Base-by-base conservation (phyloP, 2,888 invertebrate genomes). In the Diloba caeruleocephala region DNA sequence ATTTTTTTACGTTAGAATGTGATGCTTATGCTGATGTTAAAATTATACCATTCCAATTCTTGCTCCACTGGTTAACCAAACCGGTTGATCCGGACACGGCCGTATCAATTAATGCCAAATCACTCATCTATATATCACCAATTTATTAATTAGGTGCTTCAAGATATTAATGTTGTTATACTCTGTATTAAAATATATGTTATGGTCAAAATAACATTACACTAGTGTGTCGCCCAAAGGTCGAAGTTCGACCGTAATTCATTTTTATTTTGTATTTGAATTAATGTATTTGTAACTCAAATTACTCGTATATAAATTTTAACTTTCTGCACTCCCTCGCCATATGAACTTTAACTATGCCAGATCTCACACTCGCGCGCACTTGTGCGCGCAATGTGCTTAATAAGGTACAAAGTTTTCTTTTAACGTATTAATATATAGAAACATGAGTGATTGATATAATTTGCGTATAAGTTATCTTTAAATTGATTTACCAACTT, bases 81-180 rank as follows among this genome's bases (percentile, higher is more conserved):
- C 81, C 77, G 73, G 81, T 80, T 28, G 13, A 49, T 64, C 68
- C 49, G 65, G 60, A 66, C 68, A 59, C 44, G 33, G 60, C 69
- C 78, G 74, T 72, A 64, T 68, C 71, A 76, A 50, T 59, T 46
- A 56, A 38, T 60, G 12, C 42, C 48, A 67, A 69, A 73, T 69
- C 46, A 64, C 74, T 78, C 72, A 71, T 67, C 38, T 69, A 66
- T 60, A 59, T 17, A 52, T 68, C 39, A 64, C 36, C 45, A 49
- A 32, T 15, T 19, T 45, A 53, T 58, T 48, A 19, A 51, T 29
- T 14, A 17, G n/a, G n/a, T n/a, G n/a, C 14, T 8, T 49, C 31
- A 8, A 6, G 21, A 36, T 6, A 53, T 12, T 36, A 32, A 32
- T 19, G 31, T 21, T 23, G 19, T 23, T 51, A 51, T 14, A n/a